Evolutionary conservation across 2,888 invertebrate species (phyloP), one percentile per base, ranked within the genome.

Genomic region (Polyploca ridens): DNA sequence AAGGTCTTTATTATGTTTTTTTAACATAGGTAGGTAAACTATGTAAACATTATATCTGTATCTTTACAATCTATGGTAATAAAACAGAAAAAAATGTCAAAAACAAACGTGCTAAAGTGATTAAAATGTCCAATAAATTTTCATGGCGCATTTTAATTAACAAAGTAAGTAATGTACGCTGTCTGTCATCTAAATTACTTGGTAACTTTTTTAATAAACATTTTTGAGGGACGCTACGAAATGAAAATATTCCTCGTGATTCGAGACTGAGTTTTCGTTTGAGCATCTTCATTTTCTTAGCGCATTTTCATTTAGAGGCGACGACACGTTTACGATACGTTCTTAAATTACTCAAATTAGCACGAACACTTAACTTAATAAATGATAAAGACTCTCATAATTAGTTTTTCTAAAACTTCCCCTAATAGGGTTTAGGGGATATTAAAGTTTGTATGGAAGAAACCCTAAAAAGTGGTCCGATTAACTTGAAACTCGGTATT

Each of bases 81-180:
- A 59, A 35, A 35, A 59, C n/a, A 14, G 13, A 19, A 13, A 35
- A 41, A 19, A 41, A n/a, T n/a, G n/a, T n/a, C 16, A 41, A 60
- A 61, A 41, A 61, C 61, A 41, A 61, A 61, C 27, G 10, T 10
- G 19, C 10, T 19, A 19, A 54, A 54, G 6, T 41, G 19, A 19
- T 41, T 13, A 61, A 38, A 41, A 41, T 13, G 41, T 19, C 16
- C 61, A 44, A 61, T 61, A 41, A 41, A 61, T 61, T 41, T 61
- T 41, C 61, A 41, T 19, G 44, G 61, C 41, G 19, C 41, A 41
- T 61, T 61, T 61, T 61, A 61, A 61, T 61, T 61, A 61, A 61
- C 41, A 41, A 41, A 41, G 19, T 61, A 41, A 41, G 33, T 61
- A 41, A 61, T 41, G 61, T 16, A 35, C 59, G 59, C 59, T 61